A percentile compares a stretch with the other conserved stretches of the same genome.
phyloP scores from a whole-genome alignment of 2,888 invertebrate genomes.

The Ichneumoninae sp. region DNA sequence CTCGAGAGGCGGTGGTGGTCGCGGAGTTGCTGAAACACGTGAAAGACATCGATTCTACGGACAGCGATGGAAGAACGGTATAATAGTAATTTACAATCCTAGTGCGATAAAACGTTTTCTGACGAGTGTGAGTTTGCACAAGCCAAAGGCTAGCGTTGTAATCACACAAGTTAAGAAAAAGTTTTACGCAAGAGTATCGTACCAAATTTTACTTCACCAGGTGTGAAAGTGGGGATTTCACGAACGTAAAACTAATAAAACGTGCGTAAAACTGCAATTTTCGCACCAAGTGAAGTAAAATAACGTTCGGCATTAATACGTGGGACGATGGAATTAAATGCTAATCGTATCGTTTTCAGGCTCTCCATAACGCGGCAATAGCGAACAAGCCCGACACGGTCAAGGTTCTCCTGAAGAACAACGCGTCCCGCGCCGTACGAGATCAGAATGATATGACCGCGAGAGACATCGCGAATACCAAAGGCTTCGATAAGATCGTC shows the following conservation, averaged over 20 bases:
- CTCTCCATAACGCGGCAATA: constrained; percentile 88
- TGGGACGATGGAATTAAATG: not conserved
- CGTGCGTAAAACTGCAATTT: no score
- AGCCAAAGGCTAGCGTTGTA: no score
- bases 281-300: not conserved
- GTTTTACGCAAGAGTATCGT: no score
- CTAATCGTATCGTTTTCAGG: constrained; percentile 81
- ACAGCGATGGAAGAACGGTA: constrained; percentile 88
- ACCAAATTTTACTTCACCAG: no score
- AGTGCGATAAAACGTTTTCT: no score
- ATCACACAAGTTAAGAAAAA: no score
- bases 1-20: constrained; percentile 86
- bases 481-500: constrained; percentile 84
- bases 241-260: no score
- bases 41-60: constrained; percentile 86
- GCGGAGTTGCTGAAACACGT: constrained; percentile 85
- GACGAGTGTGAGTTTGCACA: no score
- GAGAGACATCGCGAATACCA: constrained; percentile 86
- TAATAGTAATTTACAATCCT: constrained; percentile 68
- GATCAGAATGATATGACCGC: constrained; percentile 86
- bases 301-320: not conserved
- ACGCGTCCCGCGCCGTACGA: constrained; percentile 85
- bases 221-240: no score
- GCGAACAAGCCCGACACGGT: constrained; percentile 86
- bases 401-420: constrained; percentile 85